Conservation (phyloP, 2,888 invertebrate species). For the Seira ritae region DNA sequence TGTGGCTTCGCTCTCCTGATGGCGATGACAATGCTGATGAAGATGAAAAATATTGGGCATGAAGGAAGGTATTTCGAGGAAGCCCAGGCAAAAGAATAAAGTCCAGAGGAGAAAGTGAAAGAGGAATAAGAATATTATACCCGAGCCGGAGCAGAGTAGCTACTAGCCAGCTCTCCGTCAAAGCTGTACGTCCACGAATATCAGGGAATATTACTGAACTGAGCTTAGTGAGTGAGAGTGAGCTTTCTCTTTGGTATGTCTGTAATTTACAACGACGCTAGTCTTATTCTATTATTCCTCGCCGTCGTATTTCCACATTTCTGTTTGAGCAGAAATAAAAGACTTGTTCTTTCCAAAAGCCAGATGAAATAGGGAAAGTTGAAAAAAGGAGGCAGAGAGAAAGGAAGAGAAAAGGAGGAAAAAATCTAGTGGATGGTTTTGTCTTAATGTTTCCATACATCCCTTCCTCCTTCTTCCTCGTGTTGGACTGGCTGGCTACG, state of each 20-base stretch:
- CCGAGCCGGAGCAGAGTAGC: no score
- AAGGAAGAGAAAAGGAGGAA: conserved; percentile 27
- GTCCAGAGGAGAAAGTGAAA: not conserved
- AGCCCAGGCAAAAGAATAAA: not conserved
- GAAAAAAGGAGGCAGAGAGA: not conserved
- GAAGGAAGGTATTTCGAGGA: not conserved
- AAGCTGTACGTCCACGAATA: conserved; percentile 3
- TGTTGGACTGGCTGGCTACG: no score
- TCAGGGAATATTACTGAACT: not conserved
- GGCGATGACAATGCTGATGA: conserved; percentile 40
- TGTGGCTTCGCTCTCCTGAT: not conserved
- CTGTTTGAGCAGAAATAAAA: conserved; percentile 6
- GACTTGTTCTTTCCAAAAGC: conserved; percentile 24
- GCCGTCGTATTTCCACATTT: conserved; percentile 21
- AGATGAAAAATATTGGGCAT: conserved; percentile 46
- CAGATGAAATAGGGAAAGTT: conserved; percentile 12
- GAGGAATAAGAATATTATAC: no score
- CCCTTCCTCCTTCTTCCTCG: not conserved
- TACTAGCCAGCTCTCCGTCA: not conserved
- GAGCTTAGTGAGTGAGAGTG: not conserved
- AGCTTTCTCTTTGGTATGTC: conserved; percentile 18
- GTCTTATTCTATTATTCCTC: conserved; percentile 51
- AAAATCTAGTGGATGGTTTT: not conserved
- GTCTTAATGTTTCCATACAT: conserved; percentile 37
- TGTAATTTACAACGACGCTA: conserved; percentile 45